Evolutionary conservation across 2,888 invertebrate genomes (phyloP), one percentile per base, ranked within the genome.

Genomic region (Bugula neritina): DNA sequence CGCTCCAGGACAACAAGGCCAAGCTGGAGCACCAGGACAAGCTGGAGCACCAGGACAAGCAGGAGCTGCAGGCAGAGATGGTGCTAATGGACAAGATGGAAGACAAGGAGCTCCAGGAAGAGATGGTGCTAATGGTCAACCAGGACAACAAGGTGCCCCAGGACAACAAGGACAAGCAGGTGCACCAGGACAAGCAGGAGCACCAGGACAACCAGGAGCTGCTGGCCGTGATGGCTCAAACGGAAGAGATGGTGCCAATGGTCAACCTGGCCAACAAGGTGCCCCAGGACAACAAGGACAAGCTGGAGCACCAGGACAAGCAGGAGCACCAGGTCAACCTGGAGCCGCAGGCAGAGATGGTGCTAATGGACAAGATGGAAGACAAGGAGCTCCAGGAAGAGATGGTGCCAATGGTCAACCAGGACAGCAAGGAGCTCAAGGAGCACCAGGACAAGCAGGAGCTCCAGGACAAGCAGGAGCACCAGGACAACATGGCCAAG

Each of bases 371-470:
- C 5, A 5, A 23, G 5, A 25, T 29, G 63, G 63, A 23, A 21
- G 27, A 63, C 29, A 21, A 31, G 63, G 63, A 31, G 27, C 21
- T 29, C 27, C 13, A 29, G 63, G 63, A 29, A 25, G 21, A 25
- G 25, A 21, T 31, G 63, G 63, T 13, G 63, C 21, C 13, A 27
- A 27, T 29, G 63, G 63, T 13, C 63, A 63, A 63, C 25, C 63
- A 25, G 73, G 73, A 43, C 27, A 23, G 10, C 35, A 2, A 54
- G 74, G 74, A 13, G 27, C 55, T n/a, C 54, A 25, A 2, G 74
- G 74, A 35, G 10, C 13, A 54, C 13, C 71, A 34, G 73, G 73
- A 34, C 21, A 17, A 31, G 63, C 63, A 29, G 63, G 63, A 63
- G 25, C 21, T 21, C 63, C 63, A 63, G 63, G 63, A 29, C 25